Percentiles rank a stretch among this genome's conserved stretches.
Evolutionary conservation across 2,113 vertebrate genomes (phyloP).

Genomic region (Sylvia atricapilla): DNA sequence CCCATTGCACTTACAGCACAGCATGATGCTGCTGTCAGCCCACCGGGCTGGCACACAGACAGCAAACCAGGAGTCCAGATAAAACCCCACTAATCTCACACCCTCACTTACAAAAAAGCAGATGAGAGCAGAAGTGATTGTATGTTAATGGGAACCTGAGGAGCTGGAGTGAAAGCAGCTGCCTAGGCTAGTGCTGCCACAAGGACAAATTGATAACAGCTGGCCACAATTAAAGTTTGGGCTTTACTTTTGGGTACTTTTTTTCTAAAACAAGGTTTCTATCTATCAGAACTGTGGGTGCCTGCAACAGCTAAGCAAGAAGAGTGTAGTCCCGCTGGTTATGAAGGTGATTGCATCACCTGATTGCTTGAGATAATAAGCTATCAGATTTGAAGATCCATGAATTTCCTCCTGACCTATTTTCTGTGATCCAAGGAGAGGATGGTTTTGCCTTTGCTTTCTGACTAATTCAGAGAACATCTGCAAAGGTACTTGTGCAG

Average conservation of each 20-base stretch:
- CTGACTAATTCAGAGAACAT: not conserved
- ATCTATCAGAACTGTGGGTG: not conserved
- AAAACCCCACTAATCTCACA: rapidly evolving
- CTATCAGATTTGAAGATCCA: not conserved
- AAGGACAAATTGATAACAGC: not conserved
- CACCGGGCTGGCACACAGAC: rapidly evolving
- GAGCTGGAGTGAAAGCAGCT: not conserved
- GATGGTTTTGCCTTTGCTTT: not conserved
- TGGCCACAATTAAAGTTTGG: not conserved
- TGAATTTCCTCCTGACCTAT: not conserved
- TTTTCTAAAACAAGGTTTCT: not conserved
- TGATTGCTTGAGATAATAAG: not conserved
- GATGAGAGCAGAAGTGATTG: not conserved
- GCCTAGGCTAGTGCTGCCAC: not conserved
- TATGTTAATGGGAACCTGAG: not conserved
- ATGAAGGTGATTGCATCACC: not conserved
- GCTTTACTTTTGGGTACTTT: not conserved
- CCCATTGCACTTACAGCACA: not conserved
- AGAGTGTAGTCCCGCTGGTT: not conserved
- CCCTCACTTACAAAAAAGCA: rapidly evolving
- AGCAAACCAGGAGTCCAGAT: rapidly evolving
- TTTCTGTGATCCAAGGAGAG: not conserved
- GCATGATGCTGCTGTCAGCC: rapidly evolving
- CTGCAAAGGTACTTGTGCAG: not conserved
- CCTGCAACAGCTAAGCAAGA: not conserved